Conservation (phyloP, 2,113 vertebrate species). For the Turnix velox region DNA sequence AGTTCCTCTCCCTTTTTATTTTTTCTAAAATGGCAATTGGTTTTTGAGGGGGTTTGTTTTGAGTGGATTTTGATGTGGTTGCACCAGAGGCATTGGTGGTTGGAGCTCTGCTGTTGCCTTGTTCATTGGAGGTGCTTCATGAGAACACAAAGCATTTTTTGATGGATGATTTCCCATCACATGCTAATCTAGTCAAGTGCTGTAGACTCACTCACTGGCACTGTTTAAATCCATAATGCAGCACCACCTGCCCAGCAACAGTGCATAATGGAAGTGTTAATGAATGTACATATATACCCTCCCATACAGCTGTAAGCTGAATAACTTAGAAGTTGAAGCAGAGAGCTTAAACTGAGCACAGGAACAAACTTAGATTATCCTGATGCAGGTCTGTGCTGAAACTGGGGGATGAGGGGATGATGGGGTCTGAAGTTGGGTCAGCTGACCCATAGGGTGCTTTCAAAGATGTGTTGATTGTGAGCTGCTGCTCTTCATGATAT, state of each 20-base stretch:
- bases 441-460: background rate
- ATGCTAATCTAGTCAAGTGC: background rate
- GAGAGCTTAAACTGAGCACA: background rate
- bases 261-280: constrained; percentile 57
- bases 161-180: constrained; percentile 5
- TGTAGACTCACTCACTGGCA: background rate
- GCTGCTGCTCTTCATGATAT: background rate
- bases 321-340: background rate
- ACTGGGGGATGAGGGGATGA: background rate
- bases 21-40: background rate
- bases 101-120: background rate
- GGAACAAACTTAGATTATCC: background rate
- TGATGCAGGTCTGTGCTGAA: background rate
- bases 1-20: background rate
- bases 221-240: constrained; percentile 48
- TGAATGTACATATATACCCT: constrained; percentile 21
- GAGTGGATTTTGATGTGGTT: constrained; percentile 23
- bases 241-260: constrained; percentile 41
- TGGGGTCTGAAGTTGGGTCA: background rate
- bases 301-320: background rate
- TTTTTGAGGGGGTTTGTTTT: background rate
- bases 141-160: background rate
- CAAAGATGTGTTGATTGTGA: background rate
- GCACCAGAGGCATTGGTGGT: background rate
- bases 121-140: background rate